Base-by-base conservation (phyloP, 2,797 vertebrate genomes). In the Coregonus sp. region DNA sequence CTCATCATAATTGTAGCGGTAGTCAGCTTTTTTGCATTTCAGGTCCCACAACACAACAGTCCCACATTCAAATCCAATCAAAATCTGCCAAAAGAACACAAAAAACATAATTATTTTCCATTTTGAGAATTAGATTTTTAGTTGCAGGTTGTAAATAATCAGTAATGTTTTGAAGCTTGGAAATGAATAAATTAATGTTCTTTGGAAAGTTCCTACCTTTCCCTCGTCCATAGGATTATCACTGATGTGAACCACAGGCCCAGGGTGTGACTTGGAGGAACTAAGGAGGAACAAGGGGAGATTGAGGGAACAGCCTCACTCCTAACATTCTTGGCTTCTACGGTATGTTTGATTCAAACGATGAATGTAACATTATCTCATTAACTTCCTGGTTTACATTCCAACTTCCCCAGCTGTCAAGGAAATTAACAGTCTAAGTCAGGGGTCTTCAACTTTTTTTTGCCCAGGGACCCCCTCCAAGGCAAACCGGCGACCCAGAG, bases 201-300 rank as follows among this genome's bases (percentile, higher is more conserved):
- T n/a, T 47, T 70, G 6, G 4, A n/a, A 40, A 31, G 54, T n/a
- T 25, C 5, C 35, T 33, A 31, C 98, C 96, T 99, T 99, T 88
- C 98, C 97, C 92, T 99, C 98, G 82, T 99, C 98, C 96, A 99
- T 99, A 86, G 98, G 98, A 94, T 99, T 98, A 91, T 99, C 98
- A 89, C 98, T 99, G 92, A 99, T 99, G 92, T 99, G 98, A 70
- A 99, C 98, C 37, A 99, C 94, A 80, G 97, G 97, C 85, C 98
- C 98, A 82, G 98, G 98, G 84, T 99, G 98, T 84, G 96, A 94
- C 93, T 99, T 99, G 80, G 98, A 97, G 59, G 98, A 99, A 88
- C 98, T 99, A 86, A 81, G 86, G 75, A 81, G 51, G 40, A 86
- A 20, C 88, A 84, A 82, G 88, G 70, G 75, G 3, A 69, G 71